phyloP scores from a whole-genome alignment of 2,888 invertebrate genomes.

The Gortyna flavago region DNA sequence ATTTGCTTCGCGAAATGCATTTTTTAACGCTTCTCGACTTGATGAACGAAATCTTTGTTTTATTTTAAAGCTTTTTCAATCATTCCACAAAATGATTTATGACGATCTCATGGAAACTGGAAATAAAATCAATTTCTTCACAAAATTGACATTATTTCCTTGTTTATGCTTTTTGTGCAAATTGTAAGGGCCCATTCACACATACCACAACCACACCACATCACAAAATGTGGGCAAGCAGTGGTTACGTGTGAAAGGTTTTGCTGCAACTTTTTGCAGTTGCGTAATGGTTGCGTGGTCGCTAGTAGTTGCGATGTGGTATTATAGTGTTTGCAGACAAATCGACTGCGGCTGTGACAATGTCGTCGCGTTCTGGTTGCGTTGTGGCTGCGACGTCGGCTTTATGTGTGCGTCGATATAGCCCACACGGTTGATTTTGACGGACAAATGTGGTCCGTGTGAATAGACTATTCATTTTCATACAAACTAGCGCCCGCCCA shows the following conservation, averaged over 20 bases:
- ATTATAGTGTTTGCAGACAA: neutral
- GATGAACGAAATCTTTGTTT: slow-evolving; percentile 2
- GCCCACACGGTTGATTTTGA: neutral
- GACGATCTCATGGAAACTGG: neutral
- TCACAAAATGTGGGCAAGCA: neutral
- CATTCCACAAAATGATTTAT: neutral
- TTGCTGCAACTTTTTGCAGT: neutral
- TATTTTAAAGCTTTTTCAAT: slow-evolving; percentile 7
- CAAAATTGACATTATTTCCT: neutral
- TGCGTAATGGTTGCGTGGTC: neutral
- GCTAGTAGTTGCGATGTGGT: neutral
- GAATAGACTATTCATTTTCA: neutral
- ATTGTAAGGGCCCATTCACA: neutral
- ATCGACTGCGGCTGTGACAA: neutral
- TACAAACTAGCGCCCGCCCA: neutral
- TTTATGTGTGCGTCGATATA: neutral
- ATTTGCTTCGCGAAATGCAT: slow-evolving; percentile 50
- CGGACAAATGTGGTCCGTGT: neutral
- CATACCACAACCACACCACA: neutral
- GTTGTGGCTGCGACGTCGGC: neutral
- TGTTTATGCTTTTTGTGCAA: neutral
- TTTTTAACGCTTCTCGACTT: slow-evolving; percentile 25
- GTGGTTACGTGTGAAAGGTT: neutral
- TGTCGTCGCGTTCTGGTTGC: neutral
- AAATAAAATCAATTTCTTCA: neutral